These are phyloP conservation scores for Cremastinae sp. DNA, from an alignment of 2,888 invertebrate species.

Conservation along the genomic window DNA sequence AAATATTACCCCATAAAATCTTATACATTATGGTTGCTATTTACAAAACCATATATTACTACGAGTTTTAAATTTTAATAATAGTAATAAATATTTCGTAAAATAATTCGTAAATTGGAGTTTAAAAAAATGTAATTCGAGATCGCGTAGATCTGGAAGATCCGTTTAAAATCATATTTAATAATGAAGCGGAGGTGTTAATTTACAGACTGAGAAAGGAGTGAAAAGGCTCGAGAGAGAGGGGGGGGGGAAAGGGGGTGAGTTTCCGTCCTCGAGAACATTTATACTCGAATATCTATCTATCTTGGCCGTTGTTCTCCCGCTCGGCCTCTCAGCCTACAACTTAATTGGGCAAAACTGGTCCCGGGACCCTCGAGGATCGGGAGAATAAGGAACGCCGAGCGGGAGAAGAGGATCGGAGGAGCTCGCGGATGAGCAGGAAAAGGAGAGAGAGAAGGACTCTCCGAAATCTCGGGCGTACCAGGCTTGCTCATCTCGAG, in stretches of 20 bases:
- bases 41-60: too few species aligned
- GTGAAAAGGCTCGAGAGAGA: not conserved
- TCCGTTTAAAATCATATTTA: too few species aligned
- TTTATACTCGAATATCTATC: conserved; percentile 19
- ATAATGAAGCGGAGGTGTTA: not conserved
- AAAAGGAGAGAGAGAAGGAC: conserved; percentile 16
- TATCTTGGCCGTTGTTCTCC: conserved; percentile 22
- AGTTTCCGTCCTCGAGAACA: conserved; percentile 53
- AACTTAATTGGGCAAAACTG: conserved; percentile 79
- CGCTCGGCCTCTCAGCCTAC: conserved; percentile 68
- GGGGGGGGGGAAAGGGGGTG: conserved; percentile 37
- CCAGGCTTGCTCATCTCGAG: conserved; percentile 49
- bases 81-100: too few species aligned
- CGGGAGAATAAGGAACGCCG: conserved; percentile 54
- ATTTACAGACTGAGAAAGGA: not conserved
- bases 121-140: too few species aligned
- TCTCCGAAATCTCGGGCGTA: conserved; percentile 29
- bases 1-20: too few species aligned
- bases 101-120: too few species aligned
- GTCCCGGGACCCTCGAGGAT: conserved; percentile 67
- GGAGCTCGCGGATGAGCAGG: conserved; percentile 16
- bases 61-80: too few species aligned
- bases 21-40: too few species aligned
- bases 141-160: too few species aligned
- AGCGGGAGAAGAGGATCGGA: conserved; percentile 38